Evolutionary conservation across 2,113 vertebrate species (phyloP).

Genomic region (Budorcas taxicolor): DNA sequence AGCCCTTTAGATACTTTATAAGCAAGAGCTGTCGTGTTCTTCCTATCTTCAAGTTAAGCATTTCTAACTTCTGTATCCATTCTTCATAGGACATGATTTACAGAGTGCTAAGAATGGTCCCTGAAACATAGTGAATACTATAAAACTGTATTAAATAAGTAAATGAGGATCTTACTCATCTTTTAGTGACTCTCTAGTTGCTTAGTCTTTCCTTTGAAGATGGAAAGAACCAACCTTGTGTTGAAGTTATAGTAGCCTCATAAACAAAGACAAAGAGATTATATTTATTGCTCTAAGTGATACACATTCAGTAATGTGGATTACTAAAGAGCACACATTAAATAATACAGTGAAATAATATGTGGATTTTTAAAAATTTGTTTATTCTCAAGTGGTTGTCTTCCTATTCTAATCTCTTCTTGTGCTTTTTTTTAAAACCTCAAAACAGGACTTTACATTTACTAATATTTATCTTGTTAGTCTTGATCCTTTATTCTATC

Average conservation of each 20-base stretch:
- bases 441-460: neutral
- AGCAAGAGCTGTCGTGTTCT: neutral
- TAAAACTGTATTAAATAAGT: neutral
- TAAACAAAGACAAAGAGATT: neutral
- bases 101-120: neutral
- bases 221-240: neutral
- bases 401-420: neutral
- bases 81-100: neutral
- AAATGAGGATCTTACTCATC: neutral
- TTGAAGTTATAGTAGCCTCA: neutral
- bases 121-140: neutral
- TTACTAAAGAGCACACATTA: neutral
- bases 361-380: neutral
- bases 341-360: neutral
- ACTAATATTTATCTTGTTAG: neutral
- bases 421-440: neutral
- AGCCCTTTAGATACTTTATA: constrained; percentile 4
- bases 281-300: neutral
- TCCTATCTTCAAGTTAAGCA: neutral
- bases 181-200: neutral
- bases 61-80: neutral
- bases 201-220: neutral
- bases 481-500: neutral
- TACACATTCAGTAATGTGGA: neutral
- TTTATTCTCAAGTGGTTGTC: neutral